Base-by-base conservation (phyloP, 2,113 vertebrate genomes). In the Psilopsiagon aymara region DNA sequence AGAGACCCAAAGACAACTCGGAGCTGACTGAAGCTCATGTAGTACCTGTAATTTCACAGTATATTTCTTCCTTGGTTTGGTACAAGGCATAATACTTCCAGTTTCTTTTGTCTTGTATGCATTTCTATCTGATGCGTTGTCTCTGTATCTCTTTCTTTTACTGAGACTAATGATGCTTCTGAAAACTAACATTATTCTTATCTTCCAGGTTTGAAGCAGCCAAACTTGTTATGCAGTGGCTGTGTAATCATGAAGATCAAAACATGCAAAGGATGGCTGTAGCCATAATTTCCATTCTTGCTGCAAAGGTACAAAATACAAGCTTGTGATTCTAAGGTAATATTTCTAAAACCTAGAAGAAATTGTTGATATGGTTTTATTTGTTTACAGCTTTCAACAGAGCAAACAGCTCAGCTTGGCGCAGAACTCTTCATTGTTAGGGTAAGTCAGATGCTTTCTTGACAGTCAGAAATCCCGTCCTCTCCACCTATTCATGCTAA, bases 221-320 rank as follows among this genome's bases (percentile, higher is more conserved):
- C 81, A 99, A 99, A 96, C 98, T 99, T 82, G 99, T 99, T 91
- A 99, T 99, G 99, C 99, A 99, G 97, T 99, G 99, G 99, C 98
- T 99, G 69, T 99, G 99, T 95, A 99, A 99, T 98, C 99, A 99
- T 9, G 99, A 99, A 92, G 99, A 99, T 97, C 99, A 99, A 95
- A 99, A 99, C 95, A 99, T 99, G 99, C 99, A 99, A 97, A 99
- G 99, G 96, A 99, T 99, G 99, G 99, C 99, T 10, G 99, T 99
- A 43, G 99, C 99, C 24, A 99, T 99, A 68, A 99, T 99, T 92
- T 99, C 99, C 76, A 99, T 99, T 88, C 98, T 99, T 81, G 99
- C 99, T 94, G 99, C 99, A 62, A 99, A 99, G 99, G 99, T 99
- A 98, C 33, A 46, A 74, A 90, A 44, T 52, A 92, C 80, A 82